These are phyloP conservation scores for Myrmecophaga tridactyla DNA, from an alignment of 2,113 vertebrate genomes.

Conservation along the genomic window DNA sequence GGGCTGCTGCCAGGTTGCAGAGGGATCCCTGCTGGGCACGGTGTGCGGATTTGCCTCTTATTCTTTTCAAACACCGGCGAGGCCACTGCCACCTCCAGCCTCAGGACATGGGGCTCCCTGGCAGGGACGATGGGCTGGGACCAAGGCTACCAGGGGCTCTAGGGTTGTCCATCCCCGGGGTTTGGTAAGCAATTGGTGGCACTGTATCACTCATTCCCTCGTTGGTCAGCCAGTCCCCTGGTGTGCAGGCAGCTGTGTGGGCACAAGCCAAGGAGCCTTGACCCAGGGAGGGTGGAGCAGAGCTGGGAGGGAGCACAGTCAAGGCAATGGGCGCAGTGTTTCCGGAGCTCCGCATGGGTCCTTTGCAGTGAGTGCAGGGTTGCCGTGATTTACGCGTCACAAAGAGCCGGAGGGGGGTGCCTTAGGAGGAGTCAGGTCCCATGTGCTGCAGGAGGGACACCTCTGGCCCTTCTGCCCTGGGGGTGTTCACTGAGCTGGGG, in stretches of 20 bases:
- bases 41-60: constrained; percentile 9
- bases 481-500: fast-evolving
- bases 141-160: neutral
- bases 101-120: neutral
- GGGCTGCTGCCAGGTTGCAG: neutral
- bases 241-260: neutral
- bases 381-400: fast-evolving
- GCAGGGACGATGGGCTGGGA: neutral
- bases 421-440: neutral
- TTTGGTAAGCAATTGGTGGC: fast-evolving
- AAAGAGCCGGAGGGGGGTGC: neutral
- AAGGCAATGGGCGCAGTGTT: neutral
- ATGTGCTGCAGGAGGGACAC: fast-evolving
- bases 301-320: neutral
- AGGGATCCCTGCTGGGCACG: neutral
- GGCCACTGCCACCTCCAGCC: neutral
- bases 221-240: neutral
- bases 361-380: neutral
- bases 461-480: too few relatives aligned
- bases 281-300: fast-evolving
- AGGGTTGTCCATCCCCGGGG: neutral
- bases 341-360: fast-evolving
- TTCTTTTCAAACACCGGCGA: neutral
- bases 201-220: too few relatives aligned
- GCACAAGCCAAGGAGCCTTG: neutral